phyloP scores from a whole-genome alignment of 2,113 vertebrate species.

The Pristiophorus japonicus region DNA sequence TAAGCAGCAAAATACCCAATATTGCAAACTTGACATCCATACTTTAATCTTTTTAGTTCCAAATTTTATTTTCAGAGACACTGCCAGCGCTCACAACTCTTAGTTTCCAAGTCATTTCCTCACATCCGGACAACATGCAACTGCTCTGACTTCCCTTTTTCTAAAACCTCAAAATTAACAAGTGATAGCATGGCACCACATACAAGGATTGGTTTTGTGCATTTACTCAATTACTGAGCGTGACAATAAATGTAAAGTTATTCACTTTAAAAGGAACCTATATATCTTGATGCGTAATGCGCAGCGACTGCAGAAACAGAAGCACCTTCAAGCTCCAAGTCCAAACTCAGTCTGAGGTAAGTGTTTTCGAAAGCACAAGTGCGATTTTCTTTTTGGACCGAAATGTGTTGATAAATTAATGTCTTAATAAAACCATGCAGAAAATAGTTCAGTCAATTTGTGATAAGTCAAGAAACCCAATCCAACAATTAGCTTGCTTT shows the following conservation, averaged over 20 bases:
- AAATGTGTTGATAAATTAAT: background rate
- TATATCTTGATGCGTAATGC: background rate
- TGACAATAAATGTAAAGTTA: conserved; percentile 1
- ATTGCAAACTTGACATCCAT: background rate
- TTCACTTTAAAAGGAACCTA: background rate
- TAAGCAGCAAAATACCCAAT: background rate
- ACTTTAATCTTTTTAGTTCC: background rate
- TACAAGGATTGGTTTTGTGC: background rate
- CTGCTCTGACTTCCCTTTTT: conserved; percentile 28
- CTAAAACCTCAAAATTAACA: conserved; percentile 15
- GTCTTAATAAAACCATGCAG: background rate
- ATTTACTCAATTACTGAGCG: background rate
- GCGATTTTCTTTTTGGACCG: background rate
- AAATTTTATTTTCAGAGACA: background rate
- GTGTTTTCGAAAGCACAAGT: background rate
- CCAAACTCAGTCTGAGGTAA: conserved; percentile 12
- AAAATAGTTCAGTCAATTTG: background rate
- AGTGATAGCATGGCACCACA: background rate
- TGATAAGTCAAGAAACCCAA: background rate
- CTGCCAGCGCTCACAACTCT: background rate
- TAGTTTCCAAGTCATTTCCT: background rate
- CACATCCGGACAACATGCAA: background rate
- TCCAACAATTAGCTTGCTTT: background rate
- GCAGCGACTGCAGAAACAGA: too few species aligned
- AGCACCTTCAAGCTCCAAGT: background rate